These are phyloP conservation scores for Geococcyx californianus DNA, from an alignment of 2,113 vertebrate genomes.

Conservation along the genomic window DNA sequence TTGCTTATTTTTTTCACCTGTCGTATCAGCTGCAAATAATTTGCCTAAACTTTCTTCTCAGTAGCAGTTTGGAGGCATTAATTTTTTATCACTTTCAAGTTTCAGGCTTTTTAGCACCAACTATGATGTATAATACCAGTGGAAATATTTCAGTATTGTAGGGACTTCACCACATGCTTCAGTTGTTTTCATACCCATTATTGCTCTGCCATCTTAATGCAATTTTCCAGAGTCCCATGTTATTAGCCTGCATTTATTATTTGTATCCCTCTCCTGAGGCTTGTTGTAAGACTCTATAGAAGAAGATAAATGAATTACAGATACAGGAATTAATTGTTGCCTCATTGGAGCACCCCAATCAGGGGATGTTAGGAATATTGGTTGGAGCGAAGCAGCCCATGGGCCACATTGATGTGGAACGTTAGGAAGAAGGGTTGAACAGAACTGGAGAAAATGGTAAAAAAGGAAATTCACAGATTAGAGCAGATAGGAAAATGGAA, in stretches of 20 bases:
- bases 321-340: conserved; percentile 39
- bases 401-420: not conserved
- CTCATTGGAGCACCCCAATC: not conserved
- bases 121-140: not conserved
- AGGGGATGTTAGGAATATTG: not conserved
- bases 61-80: not conserved
- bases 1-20: not conserved
- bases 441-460: not conserved
- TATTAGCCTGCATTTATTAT: conserved; percentile 64
- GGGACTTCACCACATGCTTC: conserved; percentile 4
- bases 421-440: not conserved
- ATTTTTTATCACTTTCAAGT: not conserved
- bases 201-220: conserved; percentile 24
- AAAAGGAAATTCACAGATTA: not conserved
- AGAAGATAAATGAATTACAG: conserved; percentile 53
- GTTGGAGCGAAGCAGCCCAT: not conserved
- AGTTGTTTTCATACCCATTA: conserved; percentile 27
- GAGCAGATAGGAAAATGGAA: not conserved
- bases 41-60: not conserved
- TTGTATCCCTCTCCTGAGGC: conserved; percentile 22
- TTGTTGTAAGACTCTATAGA: conserved; percentile 10
- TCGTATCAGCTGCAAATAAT: not conserved
- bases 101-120: conserved; percentile 5
- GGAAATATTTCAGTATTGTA: conserved; percentile 40
- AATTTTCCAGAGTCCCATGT: not conserved